Base-by-base conservation (phyloP, 2,888 invertebrate genomes). In the Slavum lentiscoides region DNA sequence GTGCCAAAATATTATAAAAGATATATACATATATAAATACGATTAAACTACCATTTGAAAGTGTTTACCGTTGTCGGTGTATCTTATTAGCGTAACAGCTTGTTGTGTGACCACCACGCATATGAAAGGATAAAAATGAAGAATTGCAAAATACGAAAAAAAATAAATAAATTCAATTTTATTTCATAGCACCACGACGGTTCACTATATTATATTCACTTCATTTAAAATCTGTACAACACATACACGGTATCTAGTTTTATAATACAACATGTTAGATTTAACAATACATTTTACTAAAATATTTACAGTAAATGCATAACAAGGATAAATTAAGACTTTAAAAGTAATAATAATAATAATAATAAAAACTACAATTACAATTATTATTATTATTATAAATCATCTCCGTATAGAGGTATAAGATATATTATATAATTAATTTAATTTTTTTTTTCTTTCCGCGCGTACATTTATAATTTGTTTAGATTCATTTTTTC, bases 221-320 rank as follows among this genome's bases (percentile, higher is more conserved):
- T 76, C 59, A 68, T 76, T 30, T 69, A 77, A 69, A 76, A 77
- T 77, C 69, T 77, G 77, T 77, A 77, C 77, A 77, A 77, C 53
- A 77, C 53, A 77, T 69, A 69, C 76, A 62, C 37, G 21, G 21
- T 62, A 21, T 69, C 30, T 77, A 69, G 62, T 69, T 39, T 69
- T 72, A 77, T 61, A 77, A 70, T 77, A 77, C 69, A 77, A 77
- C 53, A 62, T 77, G 77, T 77, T 77, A 77, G 77, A 77, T 77
- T 77, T 77, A 77, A 77, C 68, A 69, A 77, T 77, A 77, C 77
- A 77, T 77, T 77, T 77, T 49, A 53, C 62, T 77, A 77, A 77
- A 77, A 77, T 77, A 77, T 77, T 49, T 77, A 77, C 77, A 77
- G 49, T 62, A 61, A 77, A 77, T 69, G 77, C 77, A 70, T 77